phyloP scores from a whole-genome alignment of 30 jellyfish, hydroid and myxozoan genomes.

The Cassiopea xamachana region DNA sequence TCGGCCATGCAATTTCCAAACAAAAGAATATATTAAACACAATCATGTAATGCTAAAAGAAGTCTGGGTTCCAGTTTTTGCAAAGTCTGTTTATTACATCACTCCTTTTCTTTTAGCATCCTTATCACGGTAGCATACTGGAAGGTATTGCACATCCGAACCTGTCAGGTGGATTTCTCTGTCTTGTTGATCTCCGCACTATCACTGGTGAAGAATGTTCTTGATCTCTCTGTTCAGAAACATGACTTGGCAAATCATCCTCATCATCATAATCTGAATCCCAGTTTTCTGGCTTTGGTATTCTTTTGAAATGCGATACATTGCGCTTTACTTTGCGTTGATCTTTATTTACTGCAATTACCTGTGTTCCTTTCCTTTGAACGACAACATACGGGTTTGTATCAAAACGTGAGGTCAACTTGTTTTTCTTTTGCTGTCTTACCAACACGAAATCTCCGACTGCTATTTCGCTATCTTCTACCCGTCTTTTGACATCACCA shows the following conservation, averaged over 20 bases:
- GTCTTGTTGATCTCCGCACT: constrained; percentile 49
- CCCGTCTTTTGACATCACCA: constrained; percentile 51
- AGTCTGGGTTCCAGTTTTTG: background rate
- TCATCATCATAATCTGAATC: constrained; percentile 6
- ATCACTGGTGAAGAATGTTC: constrained; percentile 12
- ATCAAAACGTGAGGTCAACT: constrained; percentile 35
- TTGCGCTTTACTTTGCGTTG: constrained; percentile 19
- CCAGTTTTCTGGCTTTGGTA: constrained; percentile 31
- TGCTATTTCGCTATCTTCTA: constrained; percentile 15
- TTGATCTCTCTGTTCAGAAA: constrained; percentile 38
- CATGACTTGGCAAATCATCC: constrained; percentile 17
- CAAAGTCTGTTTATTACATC: background rate
- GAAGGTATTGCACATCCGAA: constrained; percentile 10
- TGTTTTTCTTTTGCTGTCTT: constrained; percentile 37
- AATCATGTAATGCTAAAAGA: background rate
- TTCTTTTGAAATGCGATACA: constrained; percentile 5
- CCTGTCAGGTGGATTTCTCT: constrained; percentile 13
- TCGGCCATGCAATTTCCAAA: too few relatives aligned
- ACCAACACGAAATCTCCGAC: constrained; percentile 46
- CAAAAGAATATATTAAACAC: background rate
- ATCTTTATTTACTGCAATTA: constrained; percentile 10
- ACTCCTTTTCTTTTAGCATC: constrained; percentile 18
- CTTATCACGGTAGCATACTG: background rate
- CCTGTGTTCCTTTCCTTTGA: constrained; percentile 17
- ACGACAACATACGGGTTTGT: constrained; percentile 33